Percentiles rank a stretch among this genome's conserved stretches.
Evolutionary conservation across 2,888 invertebrate genomes (phyloP).

Genomic region (Ypsolopha sequella): DNA sequence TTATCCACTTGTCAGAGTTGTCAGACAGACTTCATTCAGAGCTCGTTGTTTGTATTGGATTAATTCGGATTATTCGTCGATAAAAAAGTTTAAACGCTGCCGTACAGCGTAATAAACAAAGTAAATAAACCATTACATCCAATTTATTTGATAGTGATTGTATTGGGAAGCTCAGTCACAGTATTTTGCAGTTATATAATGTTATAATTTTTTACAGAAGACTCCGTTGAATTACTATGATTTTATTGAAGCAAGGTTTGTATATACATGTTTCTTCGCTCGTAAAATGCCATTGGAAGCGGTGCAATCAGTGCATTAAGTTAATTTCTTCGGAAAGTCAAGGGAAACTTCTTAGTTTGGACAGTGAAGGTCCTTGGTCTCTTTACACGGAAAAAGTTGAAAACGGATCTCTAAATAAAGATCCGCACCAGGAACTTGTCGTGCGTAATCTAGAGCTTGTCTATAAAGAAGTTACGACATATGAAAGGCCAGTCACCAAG

Average conservation of each 20-base stretch:
- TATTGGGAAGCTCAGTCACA: neutral
- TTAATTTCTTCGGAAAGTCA: slow-evolving; percentile 38
- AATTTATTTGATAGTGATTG: neutral
- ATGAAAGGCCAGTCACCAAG: slow-evolving; percentile 45
- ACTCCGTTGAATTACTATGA: slow-evolving; percentile 12
- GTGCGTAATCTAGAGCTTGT: slow-evolving; percentile 78
- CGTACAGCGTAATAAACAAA: neutral
- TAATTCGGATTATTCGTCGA: no score
- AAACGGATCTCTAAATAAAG: slow-evolving; percentile 72
- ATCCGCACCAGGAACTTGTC: slow-evolving; percentile 80
- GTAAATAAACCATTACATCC: neutral
- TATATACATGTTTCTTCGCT: slow-evolving; percentile 29
- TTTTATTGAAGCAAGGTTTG: slow-evolving; percentile 19
- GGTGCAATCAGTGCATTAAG: slow-evolving; percentile 39
- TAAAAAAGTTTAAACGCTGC: no score
- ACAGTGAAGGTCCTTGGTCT: slow-evolving; percentile 56
- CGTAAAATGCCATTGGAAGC: slow-evolving; percentile 34
- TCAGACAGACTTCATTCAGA: no score
- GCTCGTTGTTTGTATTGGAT: no score
- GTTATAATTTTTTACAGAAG: slow-evolving; percentile 2
- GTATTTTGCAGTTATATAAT: slow-evolving; percentile 29
- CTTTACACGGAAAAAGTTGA: slow-evolving; percentile 70
- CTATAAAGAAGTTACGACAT: slow-evolving; percentile 73
- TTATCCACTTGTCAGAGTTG: no score
- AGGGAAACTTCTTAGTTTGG: slow-evolving; percentile 16